Evolutionary conservation across 2,113 vertebrate genomes (phyloP), one percentile per base, ranked within the genome.

Genomic region (Montifringilla adamsi): DNA sequence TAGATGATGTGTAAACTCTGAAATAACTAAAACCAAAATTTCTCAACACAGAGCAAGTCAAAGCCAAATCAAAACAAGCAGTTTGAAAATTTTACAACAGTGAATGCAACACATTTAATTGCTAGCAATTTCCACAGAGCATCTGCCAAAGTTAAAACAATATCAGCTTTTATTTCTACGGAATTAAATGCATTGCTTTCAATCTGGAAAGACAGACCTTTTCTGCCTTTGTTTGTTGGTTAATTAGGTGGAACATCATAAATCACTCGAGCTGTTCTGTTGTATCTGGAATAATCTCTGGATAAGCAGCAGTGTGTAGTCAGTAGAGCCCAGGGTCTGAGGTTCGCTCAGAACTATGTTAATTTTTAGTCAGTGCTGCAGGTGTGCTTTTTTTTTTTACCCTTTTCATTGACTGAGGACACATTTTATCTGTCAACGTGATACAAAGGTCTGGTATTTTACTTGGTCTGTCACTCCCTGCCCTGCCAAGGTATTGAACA

Each of bases 181-280:
- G 64, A 95, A 89, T 90, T 93, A 89, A 96, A 69, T 0, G 0
- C 49, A 49, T 69, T 81, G 60, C 69, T 88, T 93, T 93, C 58
- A 87, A 2, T 89, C 82, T 96, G 82, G 55, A 59, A 93, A 89
- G 82, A 90, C 64, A 93, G 92, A 90, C 49, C 53, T 92, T 84
- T 93, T 93, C 90, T 95, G 64, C 76, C 62, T 94, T 96, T 95
- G 88, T 92, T 93, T 95, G 79, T 90, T 84, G 83, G 60, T 90
- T 94, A 94, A 90, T 97, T 96, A 95, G 41, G 88, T 93, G 73
- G 68, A 96, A 96, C 94, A 84, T 47, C 66, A 79, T 95, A 95
- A 95, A 92, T 96, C 92, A 89, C 14, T 88, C 0, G 2, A 87
- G 66, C 88, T 84, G 80, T 73, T 93, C 76, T 81, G 62, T 84